These are phyloP conservation scores for Taxidea taxus DNA, from an alignment of 2,113 vertebrate species.

Conservation along the genomic window DNA sequence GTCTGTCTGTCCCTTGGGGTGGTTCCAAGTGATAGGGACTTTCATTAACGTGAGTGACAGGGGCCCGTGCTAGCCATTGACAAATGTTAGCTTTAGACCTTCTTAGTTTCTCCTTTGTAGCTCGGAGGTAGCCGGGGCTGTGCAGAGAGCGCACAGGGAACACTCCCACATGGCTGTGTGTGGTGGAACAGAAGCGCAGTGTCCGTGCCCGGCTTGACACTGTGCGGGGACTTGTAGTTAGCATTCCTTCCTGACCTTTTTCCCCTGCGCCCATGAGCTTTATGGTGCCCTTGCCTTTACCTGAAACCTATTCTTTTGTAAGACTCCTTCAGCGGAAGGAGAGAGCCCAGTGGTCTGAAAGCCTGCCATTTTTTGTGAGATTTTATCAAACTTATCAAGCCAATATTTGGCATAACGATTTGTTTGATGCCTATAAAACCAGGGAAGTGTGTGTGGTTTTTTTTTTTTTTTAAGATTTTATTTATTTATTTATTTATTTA, in stretches of 20 bases:
- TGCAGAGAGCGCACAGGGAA: background rate
- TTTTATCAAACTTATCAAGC: slow-evolving; percentile 14
- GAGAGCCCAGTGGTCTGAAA: slow-evolving; percentile 26
- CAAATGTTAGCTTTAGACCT: background rate
- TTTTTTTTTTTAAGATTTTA: no score
- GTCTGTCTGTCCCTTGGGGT: background rate
- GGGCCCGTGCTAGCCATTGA: background rate
- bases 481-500: no score
- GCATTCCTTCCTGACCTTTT: background rate
- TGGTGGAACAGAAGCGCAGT: background rate
- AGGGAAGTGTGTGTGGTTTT: background rate
- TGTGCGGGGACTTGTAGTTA: background rate
- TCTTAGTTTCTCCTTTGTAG: background rate
- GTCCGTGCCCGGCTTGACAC: background rate
- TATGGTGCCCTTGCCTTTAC: background rate
- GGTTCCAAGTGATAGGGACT: background rate
- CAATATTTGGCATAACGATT: background rate
- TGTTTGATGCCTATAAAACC: background rate
- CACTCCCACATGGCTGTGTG: background rate
- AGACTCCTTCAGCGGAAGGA: background rate
- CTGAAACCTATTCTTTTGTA: background rate
- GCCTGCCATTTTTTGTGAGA: slow-evolving; percentile 12
- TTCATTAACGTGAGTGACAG: background rate
- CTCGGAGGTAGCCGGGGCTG: background rate
- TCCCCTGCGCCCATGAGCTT: fast-evolving